Evolutionary conservation across 2,888 invertebrate species (phyloP).

Genomic region (Rambutsinella grinnellia): DNA sequence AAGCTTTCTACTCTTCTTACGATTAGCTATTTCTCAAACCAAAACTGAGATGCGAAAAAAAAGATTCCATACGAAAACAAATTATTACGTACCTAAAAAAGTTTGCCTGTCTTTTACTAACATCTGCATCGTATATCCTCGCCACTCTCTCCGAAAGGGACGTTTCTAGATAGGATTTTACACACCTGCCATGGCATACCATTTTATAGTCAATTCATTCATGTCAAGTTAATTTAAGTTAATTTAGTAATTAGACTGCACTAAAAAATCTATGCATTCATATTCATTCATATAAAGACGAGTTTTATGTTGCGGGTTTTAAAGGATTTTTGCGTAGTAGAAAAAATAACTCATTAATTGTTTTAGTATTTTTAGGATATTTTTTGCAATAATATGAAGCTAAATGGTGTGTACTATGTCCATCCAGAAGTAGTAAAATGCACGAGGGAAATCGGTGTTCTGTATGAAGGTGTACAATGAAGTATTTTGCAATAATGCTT

Average conservation of each 20-base stretch:
- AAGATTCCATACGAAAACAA: background rate
- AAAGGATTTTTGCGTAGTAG: background rate
- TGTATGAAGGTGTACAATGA: background rate
- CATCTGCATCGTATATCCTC: background rate
- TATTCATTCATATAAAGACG: constrained; percentile 4
- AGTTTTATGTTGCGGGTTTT: constrained; percentile 22
- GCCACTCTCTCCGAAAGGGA: background rate
- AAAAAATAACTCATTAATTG: background rate
- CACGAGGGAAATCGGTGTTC: too few relatives aligned
- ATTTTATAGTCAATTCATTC: constrained; percentile 48
- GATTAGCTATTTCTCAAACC: background rate
- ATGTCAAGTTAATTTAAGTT: constrained; percentile 34
- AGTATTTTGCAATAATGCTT: background rate
- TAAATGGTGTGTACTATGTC: too few relatives aligned
- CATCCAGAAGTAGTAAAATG: too few relatives aligned
- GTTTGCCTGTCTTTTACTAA: background rate
- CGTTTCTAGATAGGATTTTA: background rate
- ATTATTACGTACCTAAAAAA: background rate
- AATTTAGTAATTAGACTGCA: constrained; percentile 11
- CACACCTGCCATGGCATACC: constrained; percentile 49
- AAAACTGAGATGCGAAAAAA: too few relatives aligned
- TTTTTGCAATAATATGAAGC: background rate
- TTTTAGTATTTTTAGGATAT: background rate
- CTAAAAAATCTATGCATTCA: constrained; percentile 24
- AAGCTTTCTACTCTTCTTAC: background rate